Percentiles rank a stretch among this genome's conserved stretches.
Evolutionary conservation across 2,113 vertebrate species (phyloP).

Genomic region (Tetrao urogallus): DNA sequence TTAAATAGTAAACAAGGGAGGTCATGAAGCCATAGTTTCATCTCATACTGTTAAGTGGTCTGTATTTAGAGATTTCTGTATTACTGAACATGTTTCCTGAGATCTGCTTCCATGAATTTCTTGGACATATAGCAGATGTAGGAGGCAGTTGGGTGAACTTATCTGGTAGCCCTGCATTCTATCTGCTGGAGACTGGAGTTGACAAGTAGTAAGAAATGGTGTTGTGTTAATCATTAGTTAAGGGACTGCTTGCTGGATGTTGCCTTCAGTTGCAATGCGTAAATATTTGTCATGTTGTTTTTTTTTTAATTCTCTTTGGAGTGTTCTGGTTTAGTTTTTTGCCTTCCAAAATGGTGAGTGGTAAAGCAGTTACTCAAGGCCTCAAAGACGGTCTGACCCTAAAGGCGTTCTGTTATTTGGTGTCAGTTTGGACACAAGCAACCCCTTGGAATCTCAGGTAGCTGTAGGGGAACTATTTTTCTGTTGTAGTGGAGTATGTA

Average conservation of each 20-base stretch:
- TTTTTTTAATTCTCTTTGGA: not conserved
- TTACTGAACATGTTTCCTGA: not conserved
- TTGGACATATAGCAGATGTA: not conserved
- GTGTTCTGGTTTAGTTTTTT: not conserved
- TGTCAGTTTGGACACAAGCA: not conserved
- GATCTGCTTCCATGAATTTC: not conserved
- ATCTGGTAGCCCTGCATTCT: not conserved
- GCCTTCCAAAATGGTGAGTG: not conserved
- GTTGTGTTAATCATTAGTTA: not conserved
- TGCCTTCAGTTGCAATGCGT: not conserved
- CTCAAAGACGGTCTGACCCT: not conserved
- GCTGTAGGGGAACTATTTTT: not conserved
- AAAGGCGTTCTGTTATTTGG: not conserved
- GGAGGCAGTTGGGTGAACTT: not conserved
- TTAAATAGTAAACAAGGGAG: slow-evolving; percentile 5
- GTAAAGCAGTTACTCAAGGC: not conserved
- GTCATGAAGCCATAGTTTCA: slow-evolving; percentile 17
- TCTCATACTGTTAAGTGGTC: slow-evolving; percentile 2
- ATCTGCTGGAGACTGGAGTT: not conserved
- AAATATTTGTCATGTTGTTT: not conserved
- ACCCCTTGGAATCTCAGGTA: not conserved
- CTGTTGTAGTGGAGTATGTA: not conserved
- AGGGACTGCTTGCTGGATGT: not conserved
- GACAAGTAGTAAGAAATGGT: not conserved
- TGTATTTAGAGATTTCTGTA: slow-evolving; percentile 9